Evolutionary conservation across 2,888 invertebrate species (phyloP), one percentile per base, ranked within the genome.

Genomic region (Trichogramma evanescens): DNA sequence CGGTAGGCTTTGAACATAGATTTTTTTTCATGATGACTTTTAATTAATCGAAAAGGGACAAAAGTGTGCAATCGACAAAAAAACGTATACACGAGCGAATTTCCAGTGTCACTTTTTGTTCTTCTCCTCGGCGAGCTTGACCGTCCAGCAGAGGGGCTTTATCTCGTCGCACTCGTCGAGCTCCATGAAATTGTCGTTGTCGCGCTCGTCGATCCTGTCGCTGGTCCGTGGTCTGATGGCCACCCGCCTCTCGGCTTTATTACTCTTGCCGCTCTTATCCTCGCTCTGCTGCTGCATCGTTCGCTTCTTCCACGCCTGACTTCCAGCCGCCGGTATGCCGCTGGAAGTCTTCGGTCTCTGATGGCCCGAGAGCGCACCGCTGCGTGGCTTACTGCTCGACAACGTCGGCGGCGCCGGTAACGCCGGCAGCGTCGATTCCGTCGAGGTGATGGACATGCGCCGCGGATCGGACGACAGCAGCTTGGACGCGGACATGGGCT

Each of bases 341-440:
- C 50, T 39, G 6, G 62, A 52, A 2, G 64, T 64, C 40, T 56
- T 64, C 3, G 64, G 60, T n/a, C 64, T 49, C 40, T 54, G 50
- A 9, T n/a, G 3, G n/a, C 26, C 53, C 10, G 57, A 5, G 6
- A 10, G 7, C 48, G n/a, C 48, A 4, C 9, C 48, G 3, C 48
- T 13, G 48, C 9, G n/a, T 3, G 48, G n/a, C 48, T 48, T n/a
- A 10, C 13, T 48, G 48, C 48, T 13, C 13, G 3, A n/a, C 13
- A 3, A n/a, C 7, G 48, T 13, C 48, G 48, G 10, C 13, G 48
- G n/a, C 7, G 10, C 48, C 13, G 6, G 48, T 10, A 7, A 6
- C 1, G 48, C 48, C n/a, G 8, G 13, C 48, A 13, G 48, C 13
- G 48, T 48, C 40, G 51, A 39, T n/a, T 51, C 51, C 40, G 40